Conservation (phyloP, 2,888 invertebrate genomes). For the Polyommatus iphigenia region DNA sequence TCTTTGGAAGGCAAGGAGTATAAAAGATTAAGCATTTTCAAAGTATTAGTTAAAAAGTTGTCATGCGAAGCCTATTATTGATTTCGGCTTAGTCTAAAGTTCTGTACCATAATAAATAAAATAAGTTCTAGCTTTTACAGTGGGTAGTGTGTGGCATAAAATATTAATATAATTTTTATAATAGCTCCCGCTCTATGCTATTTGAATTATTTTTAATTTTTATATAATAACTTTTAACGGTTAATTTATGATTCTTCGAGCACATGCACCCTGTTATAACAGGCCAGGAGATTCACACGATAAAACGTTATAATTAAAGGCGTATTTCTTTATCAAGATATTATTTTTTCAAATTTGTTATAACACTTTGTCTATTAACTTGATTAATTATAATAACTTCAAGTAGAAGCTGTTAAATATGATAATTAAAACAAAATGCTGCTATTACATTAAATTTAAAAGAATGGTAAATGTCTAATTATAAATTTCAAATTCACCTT, state of each 20-base stretch:
- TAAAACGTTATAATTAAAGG: slow-evolving; percentile 10
- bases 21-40: neutral
- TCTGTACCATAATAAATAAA: neutral
- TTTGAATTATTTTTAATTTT: slow-evolving; percentile 2
- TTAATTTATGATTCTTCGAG: slow-evolving; percentile 14
- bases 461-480: neutral
- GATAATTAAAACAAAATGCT: neutral
- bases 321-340: slow-evolving; percentile 6
- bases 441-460: neutral
- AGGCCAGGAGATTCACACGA: slow-evolving; percentile 14
- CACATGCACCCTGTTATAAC: slow-evolving; percentile 13
- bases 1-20: too few relatives aligned
- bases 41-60: too few relatives aligned
- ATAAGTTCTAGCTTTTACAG: neutral
- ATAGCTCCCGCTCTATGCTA: neutral
- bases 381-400: slow-evolving; percentile 10
- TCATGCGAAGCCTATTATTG: neutral
- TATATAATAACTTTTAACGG: slow-evolving; percentile 15
- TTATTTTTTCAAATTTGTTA: slow-evolving; percentile 1
- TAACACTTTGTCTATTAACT: slow-evolving; percentile 9
- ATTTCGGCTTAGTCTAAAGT: neutral
- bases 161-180: neutral
- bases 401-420: slow-evolving; percentile 1
- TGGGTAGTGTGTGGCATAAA: neutral
- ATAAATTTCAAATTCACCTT: neutral